Evolutionary conservation across 2,888 invertebrate genomes (phyloP).

Genomic region (Leucozona laternaria): DNA sequence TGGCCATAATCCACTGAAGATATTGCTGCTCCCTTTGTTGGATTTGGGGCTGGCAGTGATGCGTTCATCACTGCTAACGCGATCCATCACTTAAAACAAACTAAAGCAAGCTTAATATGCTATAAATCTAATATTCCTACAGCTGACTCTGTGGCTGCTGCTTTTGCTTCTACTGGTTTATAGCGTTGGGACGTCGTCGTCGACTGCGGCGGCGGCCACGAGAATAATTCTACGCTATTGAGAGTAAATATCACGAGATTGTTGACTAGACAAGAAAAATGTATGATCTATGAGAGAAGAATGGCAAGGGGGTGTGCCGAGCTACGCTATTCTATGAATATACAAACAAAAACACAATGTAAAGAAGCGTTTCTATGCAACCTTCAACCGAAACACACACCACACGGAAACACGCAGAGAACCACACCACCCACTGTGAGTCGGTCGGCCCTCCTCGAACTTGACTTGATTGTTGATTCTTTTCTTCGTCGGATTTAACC

Average conservation of each 20-base stretch:
- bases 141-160: not conserved
- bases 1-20: constrained; percentile 80
- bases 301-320: constrained; percentile 31
- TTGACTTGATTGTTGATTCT: constrained; percentile 33
- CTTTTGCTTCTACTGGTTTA: not conserved
- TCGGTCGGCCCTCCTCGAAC: constrained; percentile 26
- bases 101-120: constrained; percentile 30
- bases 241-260: constrained; percentile 74
- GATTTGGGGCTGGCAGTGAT: constrained; percentile 80
- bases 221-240: constrained; percentile 55
- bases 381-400: constrained; percentile 20
- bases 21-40: constrained; percentile 78
- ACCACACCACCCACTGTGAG: not conserved
- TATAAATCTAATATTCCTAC: constrained; percentile 36
- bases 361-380: constrained; percentile 43
- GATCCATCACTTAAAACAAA: constrained; percentile 76
- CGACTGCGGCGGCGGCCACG: not conserved
- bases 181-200: not conserved
- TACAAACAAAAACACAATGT: constrained; percentile 5
- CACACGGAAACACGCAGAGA: constrained; percentile 10
- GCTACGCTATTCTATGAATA: constrained; percentile 20
- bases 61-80: constrained; percentile 80
- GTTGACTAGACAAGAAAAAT: constrained; percentile 69
- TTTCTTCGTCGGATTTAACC: constrained; percentile 62
- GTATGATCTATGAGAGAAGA: constrained; percentile 24